A percentile compares a stretch with the other conserved stretches of the same genome.
phyloP scores from a whole-genome alignment of 2,797 vertebrate genomes.

The Alcedo atthis region DNA sequence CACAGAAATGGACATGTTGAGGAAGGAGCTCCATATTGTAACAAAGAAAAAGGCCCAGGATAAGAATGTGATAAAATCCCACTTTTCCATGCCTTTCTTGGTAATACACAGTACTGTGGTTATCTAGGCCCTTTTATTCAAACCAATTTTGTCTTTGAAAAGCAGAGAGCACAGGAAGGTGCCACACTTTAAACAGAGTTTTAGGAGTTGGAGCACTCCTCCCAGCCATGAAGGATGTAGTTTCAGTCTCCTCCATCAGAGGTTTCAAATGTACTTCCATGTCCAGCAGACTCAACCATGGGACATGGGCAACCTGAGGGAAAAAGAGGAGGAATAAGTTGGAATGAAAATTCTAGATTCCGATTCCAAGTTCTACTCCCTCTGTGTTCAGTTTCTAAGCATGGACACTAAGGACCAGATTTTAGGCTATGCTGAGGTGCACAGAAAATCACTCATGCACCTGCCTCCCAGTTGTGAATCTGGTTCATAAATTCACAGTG shows the following conservation, averaged over 20 bases:
- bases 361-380: not conserved
- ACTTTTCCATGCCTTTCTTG: not conserved
- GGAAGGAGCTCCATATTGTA: not conserved
- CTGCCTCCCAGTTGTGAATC: not conserved
- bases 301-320: not conserved
- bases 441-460: not conserved
- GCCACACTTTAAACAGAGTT: not conserved
- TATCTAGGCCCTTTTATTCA: not conserved
- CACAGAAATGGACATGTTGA: not conserved
- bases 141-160: not conserved
- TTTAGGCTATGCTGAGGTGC: not conserved
- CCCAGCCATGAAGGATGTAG: not conserved
- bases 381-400: not conserved
- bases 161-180: not conserved
- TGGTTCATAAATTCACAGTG: not conserved
- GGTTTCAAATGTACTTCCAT: rapidly evolving
- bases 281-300: not conserved
- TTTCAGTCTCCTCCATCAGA: not conserved
- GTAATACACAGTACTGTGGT: not conserved
- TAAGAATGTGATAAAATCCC: not conserved
- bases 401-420: not conserved
- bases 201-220: not conserved
- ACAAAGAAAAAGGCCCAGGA: not conserved
- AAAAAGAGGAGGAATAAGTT: not conserved
- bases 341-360: not conserved